A percentile compares a stretch with the other conserved stretches of the same genome.
phyloP scores from a whole-genome alignment of 1,140 invertebrate species.

The Meloidogyne hapla region DNA sequence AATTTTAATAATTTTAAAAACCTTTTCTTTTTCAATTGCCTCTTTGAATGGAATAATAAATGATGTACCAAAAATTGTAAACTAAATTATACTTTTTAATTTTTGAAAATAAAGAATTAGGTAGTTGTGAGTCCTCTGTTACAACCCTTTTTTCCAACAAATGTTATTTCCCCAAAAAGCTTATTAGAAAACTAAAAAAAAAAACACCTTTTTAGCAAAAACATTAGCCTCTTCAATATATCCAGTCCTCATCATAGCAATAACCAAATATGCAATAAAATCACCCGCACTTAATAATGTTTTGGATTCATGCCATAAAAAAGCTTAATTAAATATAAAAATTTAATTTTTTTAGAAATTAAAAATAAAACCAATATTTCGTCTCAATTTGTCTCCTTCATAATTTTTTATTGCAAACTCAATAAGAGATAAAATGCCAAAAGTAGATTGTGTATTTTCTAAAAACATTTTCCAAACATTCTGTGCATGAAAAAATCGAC shows the following conservation, averaged over 20 bases:
- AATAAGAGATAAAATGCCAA: neutral
- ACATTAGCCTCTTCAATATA: conserved; percentile 10
- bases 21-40: neutral
- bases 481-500: neutral
- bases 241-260: conserved; percentile 9
- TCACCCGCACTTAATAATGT: neutral
- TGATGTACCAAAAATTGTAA: conserved; percentile 15
- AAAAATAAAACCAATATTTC: neutral
- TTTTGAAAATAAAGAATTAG: neutral
- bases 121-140: too few relatives aligned
- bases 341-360: neutral
- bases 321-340: neutral
- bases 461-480: neutral
- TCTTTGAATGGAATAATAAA: conserved; percentile 9
- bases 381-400: neutral
- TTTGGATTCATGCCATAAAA: conserved; percentile 10
- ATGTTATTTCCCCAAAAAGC: neutral
- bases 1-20: neutral
- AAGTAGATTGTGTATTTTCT: neutral
- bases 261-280: conserved; percentile 15
- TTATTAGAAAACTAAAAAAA: too few relatives aligned
- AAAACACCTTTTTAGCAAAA: conserved; percentile 9
- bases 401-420: neutral
- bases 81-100: conserved; percentile 4
- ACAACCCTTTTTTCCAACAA: too few relatives aligned